Percentiles rank a stretch among this genome's conserved stretches.
These are phyloP conservation scores for Embiotoca jacksoni DNA, from an alignment of 2,113 vertebrate genomes.

Conservation along the genomic window DNA sequence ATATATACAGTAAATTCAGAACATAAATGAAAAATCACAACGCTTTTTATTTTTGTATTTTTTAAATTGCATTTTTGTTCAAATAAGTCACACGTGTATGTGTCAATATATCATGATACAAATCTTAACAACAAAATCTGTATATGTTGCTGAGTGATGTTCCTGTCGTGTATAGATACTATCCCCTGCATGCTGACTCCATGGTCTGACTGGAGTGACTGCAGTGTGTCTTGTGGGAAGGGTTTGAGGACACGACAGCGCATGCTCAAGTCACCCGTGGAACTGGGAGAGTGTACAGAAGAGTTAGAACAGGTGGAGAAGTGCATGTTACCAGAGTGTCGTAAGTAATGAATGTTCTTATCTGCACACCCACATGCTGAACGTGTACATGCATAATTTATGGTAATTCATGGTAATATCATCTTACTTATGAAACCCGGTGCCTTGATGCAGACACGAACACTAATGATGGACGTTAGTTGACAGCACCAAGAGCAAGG, in stretches of 20 bases:
- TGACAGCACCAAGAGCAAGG: slow-evolving; percentile 4
- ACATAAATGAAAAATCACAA: background rate
- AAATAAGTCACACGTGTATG: too few species aligned
- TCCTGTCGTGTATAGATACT: slow-evolving; percentile 85
- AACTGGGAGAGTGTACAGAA: slow-evolving; percentile 96
- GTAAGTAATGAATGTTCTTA: slow-evolving; percentile 84
- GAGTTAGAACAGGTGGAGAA: slow-evolving; percentile 98
- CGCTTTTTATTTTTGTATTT: background rate
- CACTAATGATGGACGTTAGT: background rate
- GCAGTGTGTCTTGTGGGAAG: slow-evolving; percentile 97
- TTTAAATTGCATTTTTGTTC: too few species aligned
- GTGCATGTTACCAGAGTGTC: slow-evolving; percentile 98
- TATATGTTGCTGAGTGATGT: background rate
- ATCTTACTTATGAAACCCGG: slow-evolving; percentile 7
- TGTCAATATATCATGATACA: too few species aligned
- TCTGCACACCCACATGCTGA: slow-evolving; percentile 8
- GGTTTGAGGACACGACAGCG: slow-evolving; percentile 91
- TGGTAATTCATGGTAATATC: slow-evolving; percentile 15
- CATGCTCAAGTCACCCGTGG: slow-evolving; percentile 94
- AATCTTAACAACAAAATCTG: too few species aligned
- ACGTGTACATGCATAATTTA: slow-evolving; percentile 11
- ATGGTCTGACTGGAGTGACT: slow-evolving; percentile 99
- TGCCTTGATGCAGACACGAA: background rate
- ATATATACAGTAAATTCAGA: background rate
- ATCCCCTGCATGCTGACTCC: slow-evolving; percentile 96